Percentiles rank a stretch among this genome's conserved stretches.
Evolutionary conservation across 2,113 vertebrate genomes (phyloP).

Genomic region (Sula dactylatra): DNA sequence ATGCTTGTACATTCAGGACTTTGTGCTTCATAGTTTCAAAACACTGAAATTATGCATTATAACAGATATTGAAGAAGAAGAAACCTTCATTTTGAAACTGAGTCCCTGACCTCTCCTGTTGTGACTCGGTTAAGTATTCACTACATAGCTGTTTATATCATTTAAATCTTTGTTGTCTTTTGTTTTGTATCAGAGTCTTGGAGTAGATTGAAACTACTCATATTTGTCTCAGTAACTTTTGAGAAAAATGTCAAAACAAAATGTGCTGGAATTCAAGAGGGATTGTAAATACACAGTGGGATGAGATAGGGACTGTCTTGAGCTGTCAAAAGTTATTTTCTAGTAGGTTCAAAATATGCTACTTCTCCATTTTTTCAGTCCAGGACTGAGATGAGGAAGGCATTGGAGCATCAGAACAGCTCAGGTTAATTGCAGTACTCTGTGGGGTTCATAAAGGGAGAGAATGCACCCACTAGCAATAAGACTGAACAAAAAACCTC

Average conservation of each 20-base stretch:
- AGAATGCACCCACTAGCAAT: neutral
- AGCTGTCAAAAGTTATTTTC: constrained; percentile 42
- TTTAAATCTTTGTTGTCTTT: neutral
- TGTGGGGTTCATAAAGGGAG: neutral
- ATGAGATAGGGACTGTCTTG: constrained; percentile 11
- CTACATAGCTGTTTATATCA: neutral
- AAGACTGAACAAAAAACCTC: neutral
- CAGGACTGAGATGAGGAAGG: neutral
- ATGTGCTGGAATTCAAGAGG: constrained; percentile 24
- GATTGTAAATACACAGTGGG: constrained; percentile 56
- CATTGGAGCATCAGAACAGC: neutral
- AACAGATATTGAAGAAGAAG: neutral
- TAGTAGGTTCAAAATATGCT: neutral
- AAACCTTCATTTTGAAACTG: neutral
- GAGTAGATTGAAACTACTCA: neutral
- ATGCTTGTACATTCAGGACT: neutral
- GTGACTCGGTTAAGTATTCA: neutral
- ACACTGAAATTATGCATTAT: too few species aligned
- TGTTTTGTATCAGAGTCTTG: neutral
- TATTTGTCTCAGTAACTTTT: constrained; percentile 19
- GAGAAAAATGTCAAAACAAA: constrained; percentile 60
- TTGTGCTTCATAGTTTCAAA: neutral
- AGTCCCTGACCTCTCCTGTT: neutral
- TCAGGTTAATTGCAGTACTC: neutral
- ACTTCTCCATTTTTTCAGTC: neutral